Evolutionary conservation across 2,888 invertebrate genomes (phyloP).

Genomic region (Pachydiplax longipennis): DNA sequence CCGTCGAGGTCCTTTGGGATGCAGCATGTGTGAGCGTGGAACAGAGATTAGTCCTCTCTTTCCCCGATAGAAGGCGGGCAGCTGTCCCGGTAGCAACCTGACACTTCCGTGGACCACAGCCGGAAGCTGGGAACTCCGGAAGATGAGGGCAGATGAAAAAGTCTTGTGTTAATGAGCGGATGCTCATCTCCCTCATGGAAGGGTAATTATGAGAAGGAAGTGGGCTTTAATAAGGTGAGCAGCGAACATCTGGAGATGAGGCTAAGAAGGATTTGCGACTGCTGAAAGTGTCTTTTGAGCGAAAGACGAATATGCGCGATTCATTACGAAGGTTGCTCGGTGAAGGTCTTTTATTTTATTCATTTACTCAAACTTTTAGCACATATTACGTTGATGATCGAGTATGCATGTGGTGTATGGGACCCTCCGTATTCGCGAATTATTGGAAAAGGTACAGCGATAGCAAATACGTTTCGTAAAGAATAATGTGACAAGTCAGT

Average conservation of each 20-base stretch:
- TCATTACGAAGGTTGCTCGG: no score
- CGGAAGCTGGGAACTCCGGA: background rate
- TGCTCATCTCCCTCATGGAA: background rate
- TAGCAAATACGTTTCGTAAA: no score
- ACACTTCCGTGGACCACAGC: background rate
- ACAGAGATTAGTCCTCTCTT: background rate
- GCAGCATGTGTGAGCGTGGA: background rate
- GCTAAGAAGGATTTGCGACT: background rate
- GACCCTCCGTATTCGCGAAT: no score
- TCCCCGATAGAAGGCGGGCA: background rate
- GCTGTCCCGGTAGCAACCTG: background rate
- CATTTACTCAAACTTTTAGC: no score
- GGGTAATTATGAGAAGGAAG: background rate
- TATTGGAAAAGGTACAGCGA: no score
- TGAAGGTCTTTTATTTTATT: no score
- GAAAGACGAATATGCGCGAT: no score
- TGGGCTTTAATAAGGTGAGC: background rate
- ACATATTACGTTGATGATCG: no score
- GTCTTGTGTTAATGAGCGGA: background rate
- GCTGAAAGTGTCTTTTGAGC: background rate
- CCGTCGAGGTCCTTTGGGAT: no score
- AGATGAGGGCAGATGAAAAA: background rate
- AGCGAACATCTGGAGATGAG: constrained; percentile 12
- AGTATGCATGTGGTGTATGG: no score
- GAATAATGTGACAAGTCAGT: no score